Percentiles rank a stretch among this genome's conserved stretches.
phyloP scores from a whole-genome alignment of 1,140 invertebrate species.

The Kradibia gibbosae region DNA sequence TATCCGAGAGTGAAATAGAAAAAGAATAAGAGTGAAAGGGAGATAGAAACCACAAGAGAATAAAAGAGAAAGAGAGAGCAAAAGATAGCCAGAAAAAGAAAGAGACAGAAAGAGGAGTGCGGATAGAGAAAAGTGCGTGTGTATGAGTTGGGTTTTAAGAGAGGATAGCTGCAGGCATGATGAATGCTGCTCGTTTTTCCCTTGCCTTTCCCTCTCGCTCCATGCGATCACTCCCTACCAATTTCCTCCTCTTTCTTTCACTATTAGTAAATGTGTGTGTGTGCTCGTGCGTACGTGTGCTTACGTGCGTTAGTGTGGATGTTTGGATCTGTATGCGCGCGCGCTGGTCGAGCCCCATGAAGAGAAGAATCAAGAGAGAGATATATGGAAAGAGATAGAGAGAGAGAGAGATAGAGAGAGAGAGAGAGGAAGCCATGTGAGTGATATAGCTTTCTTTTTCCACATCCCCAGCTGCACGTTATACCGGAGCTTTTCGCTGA shows the following conservation, averaged over 20 bases:
- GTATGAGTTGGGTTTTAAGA: conserved; percentile 45
- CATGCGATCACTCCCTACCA: neutral
- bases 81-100: conserved; percentile 23
- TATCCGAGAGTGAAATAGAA: too few relatives aligned
- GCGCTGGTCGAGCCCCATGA: neutral
- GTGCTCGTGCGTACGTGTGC: neutral
- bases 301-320: neutral
- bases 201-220: conserved; percentile 32
- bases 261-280: neutral
- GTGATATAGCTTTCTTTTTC: conserved; percentile 48
- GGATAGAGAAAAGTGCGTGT: conserved; percentile 47
- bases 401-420: conserved; percentile 53
- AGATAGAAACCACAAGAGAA: conserved; percentile 19
- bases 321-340: neutral
- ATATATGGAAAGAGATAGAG: too few relatives aligned
- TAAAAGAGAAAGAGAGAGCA: conserved; percentile 41
- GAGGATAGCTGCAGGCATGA: conserved; percentile 44
- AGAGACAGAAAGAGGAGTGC: conserved; percentile 4
- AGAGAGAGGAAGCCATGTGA: conserved; percentile 47
- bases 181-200: conserved; percentile 54
- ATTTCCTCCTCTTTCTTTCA: neutral
- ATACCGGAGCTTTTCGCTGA: conserved; percentile 65
- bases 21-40: conserved; percentile 10
- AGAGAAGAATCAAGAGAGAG: conserved; percentile 40
- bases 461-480: conserved; percentile 62